A percentile compares a stretch with the other conserved stretches of the same genome.
These are phyloP conservation scores for Notothenia rossii DNA, from an alignment of 2,113 vertebrate genomes.

Conservation along the genomic window DNA sequence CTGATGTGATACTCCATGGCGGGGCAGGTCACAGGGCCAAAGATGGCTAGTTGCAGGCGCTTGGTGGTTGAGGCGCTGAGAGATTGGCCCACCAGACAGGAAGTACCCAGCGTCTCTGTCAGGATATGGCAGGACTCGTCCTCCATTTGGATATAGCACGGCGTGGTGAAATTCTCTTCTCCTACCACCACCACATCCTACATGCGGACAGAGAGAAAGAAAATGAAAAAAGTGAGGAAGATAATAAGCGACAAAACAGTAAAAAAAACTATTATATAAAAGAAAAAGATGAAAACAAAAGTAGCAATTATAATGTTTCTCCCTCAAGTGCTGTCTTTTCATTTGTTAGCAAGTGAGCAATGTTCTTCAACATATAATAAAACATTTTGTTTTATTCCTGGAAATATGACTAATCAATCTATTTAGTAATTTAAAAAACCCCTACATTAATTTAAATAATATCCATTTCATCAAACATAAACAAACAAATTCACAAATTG, in stretches of 20 bases:
- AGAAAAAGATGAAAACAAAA: neutral
- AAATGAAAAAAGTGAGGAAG: constrained; percentile 5
- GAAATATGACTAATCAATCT: neutral
- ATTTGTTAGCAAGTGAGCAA: constrained; percentile 18
- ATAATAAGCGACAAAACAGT: neutral
- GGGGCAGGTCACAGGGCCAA: constrained; percentile 92
- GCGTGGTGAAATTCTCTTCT: constrained; percentile 97
- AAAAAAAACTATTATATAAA: neutral
- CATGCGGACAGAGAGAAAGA: neutral
- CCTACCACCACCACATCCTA: constrained; percentile 96
- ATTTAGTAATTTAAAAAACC: neutral
- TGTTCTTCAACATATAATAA: neutral
- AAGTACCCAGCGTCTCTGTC: constrained; percentile 94
- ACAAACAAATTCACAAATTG: neutral
- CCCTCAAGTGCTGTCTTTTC: neutral
- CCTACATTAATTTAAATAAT: neutral
- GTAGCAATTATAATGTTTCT: neutral
- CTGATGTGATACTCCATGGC: constrained; percentile 95
- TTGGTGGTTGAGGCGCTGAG: constrained; percentile 93
- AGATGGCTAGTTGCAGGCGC: constrained; percentile 94
- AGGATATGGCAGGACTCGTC: constrained; percentile 95
- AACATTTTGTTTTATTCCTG: neutral
- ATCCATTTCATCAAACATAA: neutral
- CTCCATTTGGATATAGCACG: constrained; percentile 96
- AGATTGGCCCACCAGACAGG: constrained; percentile 93